Evolutionary conservation across 2,113 vertebrate genomes (phyloP), one percentile per base, ranked within the genome.

Genomic region (Calyptomena viridis): DNA sequence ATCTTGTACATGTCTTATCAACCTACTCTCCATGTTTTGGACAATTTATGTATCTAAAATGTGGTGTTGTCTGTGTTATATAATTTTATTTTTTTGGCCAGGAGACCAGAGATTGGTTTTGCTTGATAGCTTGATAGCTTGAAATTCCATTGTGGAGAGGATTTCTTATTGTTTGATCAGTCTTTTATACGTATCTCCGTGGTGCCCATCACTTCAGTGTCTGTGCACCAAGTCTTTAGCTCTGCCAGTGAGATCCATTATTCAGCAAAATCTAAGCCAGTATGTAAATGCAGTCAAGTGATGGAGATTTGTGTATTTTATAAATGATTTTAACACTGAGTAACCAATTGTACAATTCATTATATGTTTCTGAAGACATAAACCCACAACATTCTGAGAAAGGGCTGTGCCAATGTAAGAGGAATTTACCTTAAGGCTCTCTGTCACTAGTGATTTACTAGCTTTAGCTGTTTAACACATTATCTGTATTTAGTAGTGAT

Each of bases 41-140:
- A 98, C 98, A 98, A 98, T 98, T 98, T 98, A 96, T 98, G 98
- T 99, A 98, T 98, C 97, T 97, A 95, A 97, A 97, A 96, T 95
- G 95, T 98, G 93, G 96, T 98, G 95, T 97, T 98, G 97, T 98
- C 96, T 98, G 97, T 99, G 97, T 99, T 97, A 96, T 97, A 96
- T 97, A 96, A 96, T 96, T 97, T 97, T 96, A 73, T 95, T 97
- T 97, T 96, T 92, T 82, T 60, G 84, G 95, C 97, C 97, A 97
- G 94, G 96, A 98, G 97, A 98, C 89, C 95, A 86, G 9, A 98
- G 91, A 96, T 97, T 97, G 97, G 97, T 97, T 97, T 97, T 97
- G 97, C 96, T 97, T 97, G 89, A 92, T 95, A 93, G 94, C 96
- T 96, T 96, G 97, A 98, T 98, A 98, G 98, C 96, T 97, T 95